Conservation (phyloP, 2,797 vertebrate species). For the Cichlasoma orientale region DNA sequence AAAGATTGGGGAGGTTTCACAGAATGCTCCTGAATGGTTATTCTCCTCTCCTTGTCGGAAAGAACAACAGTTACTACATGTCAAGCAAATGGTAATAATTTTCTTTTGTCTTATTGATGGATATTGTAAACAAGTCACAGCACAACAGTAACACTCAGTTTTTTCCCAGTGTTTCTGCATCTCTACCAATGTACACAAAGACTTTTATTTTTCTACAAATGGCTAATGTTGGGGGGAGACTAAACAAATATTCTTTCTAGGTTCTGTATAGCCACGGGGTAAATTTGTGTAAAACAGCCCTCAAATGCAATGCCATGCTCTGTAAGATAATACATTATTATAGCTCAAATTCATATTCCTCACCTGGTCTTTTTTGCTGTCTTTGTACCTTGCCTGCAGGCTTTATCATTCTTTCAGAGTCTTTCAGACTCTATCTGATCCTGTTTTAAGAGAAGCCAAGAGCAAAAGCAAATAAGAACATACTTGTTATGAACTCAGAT, state of each 20-base stretch:
- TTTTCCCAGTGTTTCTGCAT: constrained; percentile 4
- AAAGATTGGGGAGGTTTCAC: constrained; percentile 14
- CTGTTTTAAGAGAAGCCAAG: constrained; percentile 40
- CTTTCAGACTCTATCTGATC: constrained; percentile 35
- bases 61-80: constrained; percentile 49
- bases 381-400: constrained; percentile 41
- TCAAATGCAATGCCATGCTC: constrained; percentile 52
- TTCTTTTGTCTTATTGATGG: constrained; percentile 37
- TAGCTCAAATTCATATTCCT: constrained; percentile 44
- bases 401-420: constrained; percentile 39
- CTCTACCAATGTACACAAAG: neutral
- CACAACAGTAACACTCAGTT: constrained; percentile 15
- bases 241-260: constrained; percentile 5
- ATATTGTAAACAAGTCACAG: constrained; percentile 61
- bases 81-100: constrained; percentile 61
- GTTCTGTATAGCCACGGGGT: constrained; percentile 35
- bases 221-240: constrained; percentile 27
- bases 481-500: constrained; percentile 40
- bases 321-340: constrained; percentile 45
- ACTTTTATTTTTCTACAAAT: constrained; percentile 16
- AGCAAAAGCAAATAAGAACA: constrained; percentile 40
- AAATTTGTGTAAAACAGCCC: constrained; percentile 50
- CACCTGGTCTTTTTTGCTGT: constrained; percentile 37
- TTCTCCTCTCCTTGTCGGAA: constrained; percentile 18
- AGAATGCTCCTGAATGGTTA: constrained; percentile 29